Evolutionary conservation across 2,888 invertebrate genomes (phyloP).

Genomic region (Ceratothoa steindachneri): DNA sequence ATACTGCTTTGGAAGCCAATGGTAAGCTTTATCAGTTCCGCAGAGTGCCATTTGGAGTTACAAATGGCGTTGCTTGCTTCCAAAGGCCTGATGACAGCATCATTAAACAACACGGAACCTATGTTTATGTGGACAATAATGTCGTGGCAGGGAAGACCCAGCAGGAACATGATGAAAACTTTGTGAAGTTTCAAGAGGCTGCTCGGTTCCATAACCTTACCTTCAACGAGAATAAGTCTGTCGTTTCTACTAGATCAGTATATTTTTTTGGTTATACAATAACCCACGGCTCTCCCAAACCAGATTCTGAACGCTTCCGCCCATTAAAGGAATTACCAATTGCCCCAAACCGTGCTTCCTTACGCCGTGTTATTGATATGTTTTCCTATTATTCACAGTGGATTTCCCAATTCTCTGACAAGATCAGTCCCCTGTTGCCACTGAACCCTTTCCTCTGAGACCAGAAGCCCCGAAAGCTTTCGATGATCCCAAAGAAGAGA

Average conservation of each 20-base stretch:
- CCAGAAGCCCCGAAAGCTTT: neutral
- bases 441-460: conserved; percentile 9
- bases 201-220: neutral
- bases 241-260: neutral
- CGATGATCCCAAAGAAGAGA: conserved; percentile 9
- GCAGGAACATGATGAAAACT: neutral
- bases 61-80: conserved; percentile 26
- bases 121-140: conserved; percentile 7
- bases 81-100: neutral
- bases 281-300: neutral
- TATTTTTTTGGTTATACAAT: conserved; percentile 8
- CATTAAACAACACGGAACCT: conserved; percentile 9
- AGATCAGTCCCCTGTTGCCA: neutral
- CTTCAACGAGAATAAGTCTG: conserved; percentile 2
- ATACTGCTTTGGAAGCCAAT: conserved; percentile 35
- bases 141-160: conserved; percentile 10
- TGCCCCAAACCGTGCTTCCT: neutral
- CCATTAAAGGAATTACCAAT: conserved; percentile 14
- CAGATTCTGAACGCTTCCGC: conserved; percentile 11
- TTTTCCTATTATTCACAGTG: conserved; percentile 19
- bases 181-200: neutral
- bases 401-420: conserved; percentile 16
- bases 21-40: conserved; percentile 28
- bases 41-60: conserved; percentile 38
- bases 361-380: conserved; percentile 12